phyloP scores from a whole-genome alignment of 2,113 vertebrate species.

The Cricetomys ansorgei region DNA sequence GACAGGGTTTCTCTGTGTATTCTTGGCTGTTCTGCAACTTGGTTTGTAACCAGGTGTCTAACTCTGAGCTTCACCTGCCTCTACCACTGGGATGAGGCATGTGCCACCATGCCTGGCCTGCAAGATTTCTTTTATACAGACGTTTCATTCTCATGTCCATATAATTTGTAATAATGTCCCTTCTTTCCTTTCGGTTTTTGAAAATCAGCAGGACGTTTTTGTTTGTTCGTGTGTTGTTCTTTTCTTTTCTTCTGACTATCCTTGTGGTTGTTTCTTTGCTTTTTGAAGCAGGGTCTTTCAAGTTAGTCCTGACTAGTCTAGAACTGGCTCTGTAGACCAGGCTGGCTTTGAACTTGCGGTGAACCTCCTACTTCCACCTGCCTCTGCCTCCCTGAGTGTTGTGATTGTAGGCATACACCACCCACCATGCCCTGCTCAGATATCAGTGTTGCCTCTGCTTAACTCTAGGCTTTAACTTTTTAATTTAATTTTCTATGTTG shows the following conservation, averaged over 20 bases:
- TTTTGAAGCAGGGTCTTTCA: neutral
- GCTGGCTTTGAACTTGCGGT: neutral
- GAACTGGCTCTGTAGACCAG: neutral
- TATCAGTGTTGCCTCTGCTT: neutral
- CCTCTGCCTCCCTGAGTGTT: neutral
- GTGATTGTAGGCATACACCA: neutral
- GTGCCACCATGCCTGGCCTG: neutral
- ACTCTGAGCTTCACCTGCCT: neutral
- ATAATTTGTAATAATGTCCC: neutral
- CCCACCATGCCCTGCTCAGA: neutral
- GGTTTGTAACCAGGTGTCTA: neutral
- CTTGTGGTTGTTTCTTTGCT: neutral
- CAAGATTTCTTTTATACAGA: neutral
- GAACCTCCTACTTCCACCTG: neutral
- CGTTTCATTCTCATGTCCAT: neutral
- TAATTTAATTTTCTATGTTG: neutral
- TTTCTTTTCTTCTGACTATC: neutral
- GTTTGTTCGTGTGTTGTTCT: neutral
- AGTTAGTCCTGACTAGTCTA: neutral
- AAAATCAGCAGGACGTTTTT: neutral
- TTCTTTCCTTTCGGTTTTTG: neutral
- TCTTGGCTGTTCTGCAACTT: neutral
- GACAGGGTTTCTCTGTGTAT: neutral
- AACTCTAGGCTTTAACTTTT: neutral
- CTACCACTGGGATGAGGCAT: no score